phyloP scores from a whole-genome alignment of 2,888 invertebrate species.

The Pristionchus entomophagus region DNA sequence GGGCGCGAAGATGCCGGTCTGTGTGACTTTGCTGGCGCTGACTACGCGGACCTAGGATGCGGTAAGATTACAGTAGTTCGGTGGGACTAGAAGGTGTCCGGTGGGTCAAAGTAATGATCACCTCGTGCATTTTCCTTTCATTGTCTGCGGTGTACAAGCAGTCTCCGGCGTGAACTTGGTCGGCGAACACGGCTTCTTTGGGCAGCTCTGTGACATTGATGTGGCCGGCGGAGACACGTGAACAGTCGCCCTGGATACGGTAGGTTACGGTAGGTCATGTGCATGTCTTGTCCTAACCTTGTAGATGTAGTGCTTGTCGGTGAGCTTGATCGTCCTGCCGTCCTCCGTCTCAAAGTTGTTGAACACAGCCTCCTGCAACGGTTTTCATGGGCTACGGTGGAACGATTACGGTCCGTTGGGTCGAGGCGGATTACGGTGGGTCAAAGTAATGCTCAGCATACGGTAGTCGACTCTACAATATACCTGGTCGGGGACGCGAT shows the following conservation, averaged over 20 bases:
- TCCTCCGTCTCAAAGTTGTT: no score
- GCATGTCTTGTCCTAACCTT: no score
- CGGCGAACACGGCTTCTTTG: conserved; percentile 63
- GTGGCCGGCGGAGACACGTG: not conserved
- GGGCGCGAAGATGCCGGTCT: conserved; percentile 70
- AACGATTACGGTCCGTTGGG: no score
- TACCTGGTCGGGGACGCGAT: conserved; percentile 59
- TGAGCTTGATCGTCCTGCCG: no score
- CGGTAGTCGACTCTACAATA: no score
- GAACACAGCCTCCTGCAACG: conserved; percentile 56
- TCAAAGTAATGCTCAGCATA: no score
- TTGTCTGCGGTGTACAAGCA: conserved; percentile 64
- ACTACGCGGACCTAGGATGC: conserved; percentile 54
- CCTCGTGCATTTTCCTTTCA: conserved; percentile 28
- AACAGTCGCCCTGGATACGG: conserved; percentile 47
- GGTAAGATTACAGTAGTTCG: not conserved
- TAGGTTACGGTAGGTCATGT: no score
- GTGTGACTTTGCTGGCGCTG: conserved; percentile 55
- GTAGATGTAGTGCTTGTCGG: no score
- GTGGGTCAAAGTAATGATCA: no score
- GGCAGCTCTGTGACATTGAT: not conserved
- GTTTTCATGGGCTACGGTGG: no score
- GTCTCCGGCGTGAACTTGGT: conserved; percentile 66
- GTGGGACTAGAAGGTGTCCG: not conserved
- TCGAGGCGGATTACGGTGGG: no score